phyloP scores from a whole-genome alignment of 2,797 vertebrate genomes.

The Coregonus ussuriensis region DNA sequence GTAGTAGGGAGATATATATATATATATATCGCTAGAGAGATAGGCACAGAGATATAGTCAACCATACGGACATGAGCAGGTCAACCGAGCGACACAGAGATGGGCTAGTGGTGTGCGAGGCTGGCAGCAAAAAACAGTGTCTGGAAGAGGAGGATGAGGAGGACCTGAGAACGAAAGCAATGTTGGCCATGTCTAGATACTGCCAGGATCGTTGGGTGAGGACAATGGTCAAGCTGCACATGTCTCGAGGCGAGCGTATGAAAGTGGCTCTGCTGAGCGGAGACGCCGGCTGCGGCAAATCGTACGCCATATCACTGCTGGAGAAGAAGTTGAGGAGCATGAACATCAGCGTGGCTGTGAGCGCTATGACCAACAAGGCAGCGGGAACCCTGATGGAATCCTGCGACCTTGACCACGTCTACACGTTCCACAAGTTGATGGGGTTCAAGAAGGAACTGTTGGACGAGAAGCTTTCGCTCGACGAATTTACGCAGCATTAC shows the following conservation, averaged over 20 bases:
- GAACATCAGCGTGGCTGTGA: background rate
- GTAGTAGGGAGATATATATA: too few species aligned
- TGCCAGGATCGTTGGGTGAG: slow-evolving; percentile 30
- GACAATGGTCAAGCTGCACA: slow-evolving; percentile 16
- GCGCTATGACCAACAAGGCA: too few species aligned
- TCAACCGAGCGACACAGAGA: background rate
- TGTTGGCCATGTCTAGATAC: slow-evolving; percentile 22
- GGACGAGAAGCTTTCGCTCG: too few species aligned
- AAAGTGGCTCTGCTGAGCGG: slow-evolving; percentile 24
- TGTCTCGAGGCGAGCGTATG: background rate
- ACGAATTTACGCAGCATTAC: too few species aligned
- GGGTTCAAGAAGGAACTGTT: too few species aligned
- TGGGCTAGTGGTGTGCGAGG: background rate
- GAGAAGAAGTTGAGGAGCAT: background rate
- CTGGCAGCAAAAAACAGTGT: background rate
- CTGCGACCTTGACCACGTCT: too few species aligned
- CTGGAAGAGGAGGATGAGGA: background rate
- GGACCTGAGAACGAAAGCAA: background rate
- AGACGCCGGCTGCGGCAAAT: slow-evolving; percentile 34
- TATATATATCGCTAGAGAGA: too few species aligned
- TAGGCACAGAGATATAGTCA: too few species aligned
- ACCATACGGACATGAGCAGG: background rate
- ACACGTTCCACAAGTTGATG: too few species aligned
- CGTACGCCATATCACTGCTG: background rate
- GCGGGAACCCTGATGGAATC: too few species aligned